These are phyloP conservation scores for Eilema caniola DNA, from an alignment of 2,888 invertebrate species.

Conservation along the genomic window DNA sequence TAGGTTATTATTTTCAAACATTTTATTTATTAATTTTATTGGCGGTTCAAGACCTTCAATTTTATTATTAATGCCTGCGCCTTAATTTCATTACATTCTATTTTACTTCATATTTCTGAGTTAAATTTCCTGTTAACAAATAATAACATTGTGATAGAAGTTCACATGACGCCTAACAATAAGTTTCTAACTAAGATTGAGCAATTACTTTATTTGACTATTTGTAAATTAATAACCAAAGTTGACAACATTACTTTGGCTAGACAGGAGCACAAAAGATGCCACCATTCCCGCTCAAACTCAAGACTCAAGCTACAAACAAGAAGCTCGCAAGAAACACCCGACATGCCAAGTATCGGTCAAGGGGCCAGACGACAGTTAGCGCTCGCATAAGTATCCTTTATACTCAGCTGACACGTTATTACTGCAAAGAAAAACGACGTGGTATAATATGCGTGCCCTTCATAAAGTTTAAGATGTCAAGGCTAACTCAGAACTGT, in stretches of 20 bases:
- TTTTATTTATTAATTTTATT: no score
- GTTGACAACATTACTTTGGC: background rate
- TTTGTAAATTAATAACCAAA: background rate
- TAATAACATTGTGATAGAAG: no score
- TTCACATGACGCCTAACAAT: no score
- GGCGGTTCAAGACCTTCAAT: no score
- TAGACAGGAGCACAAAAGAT: background rate
- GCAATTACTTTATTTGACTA: no score
- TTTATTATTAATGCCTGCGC: no score
- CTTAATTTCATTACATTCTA: background rate
- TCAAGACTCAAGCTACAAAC: constrained; percentile 27
- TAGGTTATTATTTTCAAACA: no score
- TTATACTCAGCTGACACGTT: constrained; percentile 37
- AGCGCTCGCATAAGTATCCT: constrained; percentile 43
- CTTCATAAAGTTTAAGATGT: constrained; percentile 36
- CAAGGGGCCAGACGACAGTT: constrained; percentile 63
- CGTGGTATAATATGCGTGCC: constrained; percentile 27
- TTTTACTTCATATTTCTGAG: no score
- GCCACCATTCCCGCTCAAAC: background rate
- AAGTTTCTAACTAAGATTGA: no score
- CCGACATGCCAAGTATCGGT: constrained; percentile 59
- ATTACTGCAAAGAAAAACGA: constrained; percentile 30
- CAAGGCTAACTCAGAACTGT: constrained; percentile 24
- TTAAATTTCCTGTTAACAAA: no score
- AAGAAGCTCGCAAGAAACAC: constrained; percentile 49